A percentile compares a stretch with the other conserved stretches of the same genome.
Conservation (phyloP, 2,113 vertebrate genomes). For the Plecturocebus donacophilus region DNA sequence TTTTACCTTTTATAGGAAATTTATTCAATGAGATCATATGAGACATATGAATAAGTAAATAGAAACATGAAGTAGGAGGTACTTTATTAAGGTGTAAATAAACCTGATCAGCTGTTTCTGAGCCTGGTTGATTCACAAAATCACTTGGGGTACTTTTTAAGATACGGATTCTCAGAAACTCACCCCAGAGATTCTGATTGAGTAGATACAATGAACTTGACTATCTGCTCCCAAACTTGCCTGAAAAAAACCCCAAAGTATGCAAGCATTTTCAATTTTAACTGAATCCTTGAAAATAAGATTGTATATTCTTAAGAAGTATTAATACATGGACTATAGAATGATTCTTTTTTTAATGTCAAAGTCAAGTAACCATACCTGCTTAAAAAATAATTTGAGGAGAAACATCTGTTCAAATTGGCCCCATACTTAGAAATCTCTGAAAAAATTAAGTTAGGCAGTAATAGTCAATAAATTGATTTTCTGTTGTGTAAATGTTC, state of each 20-base stretch:
- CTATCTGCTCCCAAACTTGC: neutral
- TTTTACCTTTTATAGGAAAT: neutral
- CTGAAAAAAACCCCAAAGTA: neutral
- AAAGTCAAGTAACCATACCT: slow-evolving; percentile 30
- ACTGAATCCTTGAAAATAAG: neutral
- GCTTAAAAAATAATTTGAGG: slow-evolving; percentile 38
- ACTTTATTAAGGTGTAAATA: neutral
- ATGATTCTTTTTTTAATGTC: neutral
- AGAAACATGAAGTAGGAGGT: neutral
- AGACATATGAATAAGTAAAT: neutral
- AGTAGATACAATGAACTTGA: neutral
- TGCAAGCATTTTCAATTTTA: slow-evolving; percentile 12
- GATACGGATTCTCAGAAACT: neutral
- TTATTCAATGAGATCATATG: neutral
- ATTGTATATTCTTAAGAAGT: neutral
- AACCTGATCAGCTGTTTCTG: neutral
- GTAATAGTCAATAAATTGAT: slow-evolving; percentile 50
- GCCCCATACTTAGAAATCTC: neutral
- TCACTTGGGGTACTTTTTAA: neutral
- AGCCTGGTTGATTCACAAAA: neutral
- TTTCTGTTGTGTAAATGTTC: slow-evolving; percentile 71
- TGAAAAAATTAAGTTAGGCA: slow-evolving; percentile 39
- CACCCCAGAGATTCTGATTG: neutral
- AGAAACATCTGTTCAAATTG: neutral
- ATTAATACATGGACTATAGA: neutral